Conservation (phyloP, 2,888 invertebrate genomes). For the Amiota minor region DNA sequence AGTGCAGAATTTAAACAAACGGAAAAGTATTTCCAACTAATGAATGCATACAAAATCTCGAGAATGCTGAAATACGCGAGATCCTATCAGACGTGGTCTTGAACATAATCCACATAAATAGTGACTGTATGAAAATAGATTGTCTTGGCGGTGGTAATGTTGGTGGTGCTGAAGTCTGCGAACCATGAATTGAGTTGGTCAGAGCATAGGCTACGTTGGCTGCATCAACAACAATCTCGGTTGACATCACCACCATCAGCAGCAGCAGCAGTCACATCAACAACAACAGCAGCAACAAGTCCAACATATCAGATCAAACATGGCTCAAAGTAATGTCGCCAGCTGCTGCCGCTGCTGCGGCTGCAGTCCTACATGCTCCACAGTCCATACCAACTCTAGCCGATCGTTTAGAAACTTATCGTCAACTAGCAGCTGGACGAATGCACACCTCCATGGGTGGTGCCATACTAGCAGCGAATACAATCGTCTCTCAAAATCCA, state of each 20-base stretch:
- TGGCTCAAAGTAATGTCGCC: neutral
- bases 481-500: slow-evolving; percentile 72
- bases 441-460: slow-evolving; percentile 73
- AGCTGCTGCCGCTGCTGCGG: slow-evolving; percentile 15
- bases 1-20: slow-evolving; percentile 71
- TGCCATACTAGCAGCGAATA: slow-evolving; percentile 73
- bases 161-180: slow-evolving; percentile 32
- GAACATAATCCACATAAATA: slow-evolving; percentile 29
- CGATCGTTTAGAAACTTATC: slow-evolving; percentile 76
- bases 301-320: slow-evolving; percentile 17
- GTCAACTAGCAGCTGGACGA: slow-evolving; percentile 74
- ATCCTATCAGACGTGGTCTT: slow-evolving; percentile 76
- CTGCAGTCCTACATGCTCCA: slow-evolving; percentile 61
- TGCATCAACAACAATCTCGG: slow-evolving; percentile 32
- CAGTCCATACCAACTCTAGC: slow-evolving; percentile 74
- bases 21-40: slow-evolving; percentile 75
- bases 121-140: neutral
- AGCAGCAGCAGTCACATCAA: slow-evolving; percentile 20
- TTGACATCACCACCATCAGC: slow-evolving; percentile 40
- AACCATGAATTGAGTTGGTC: slow-evolving; percentile 67
- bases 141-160: neutral
- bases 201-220: slow-evolving; percentile 40
- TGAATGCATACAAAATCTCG: slow-evolving; percentile 81
- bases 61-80: slow-evolving; percentile 82
- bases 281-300: slow-evolving; percentile 36